Evolutionary conservation across 2,113 vertebrate species (phyloP).

Genomic region (Chunga burmeisteri): DNA sequence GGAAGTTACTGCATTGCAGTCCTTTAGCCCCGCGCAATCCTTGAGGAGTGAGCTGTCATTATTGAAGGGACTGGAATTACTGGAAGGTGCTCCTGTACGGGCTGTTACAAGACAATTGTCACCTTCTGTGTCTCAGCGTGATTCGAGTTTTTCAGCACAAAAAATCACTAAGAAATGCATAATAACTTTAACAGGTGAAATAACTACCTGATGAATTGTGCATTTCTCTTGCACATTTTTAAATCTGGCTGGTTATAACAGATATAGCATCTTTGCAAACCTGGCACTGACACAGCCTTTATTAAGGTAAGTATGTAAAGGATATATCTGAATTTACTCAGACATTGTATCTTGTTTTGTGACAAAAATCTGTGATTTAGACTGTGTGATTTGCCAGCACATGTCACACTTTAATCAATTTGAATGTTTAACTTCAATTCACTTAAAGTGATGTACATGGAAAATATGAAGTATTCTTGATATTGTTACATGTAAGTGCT

Average conservation of each 20-base stretch:
- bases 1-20: background rate
- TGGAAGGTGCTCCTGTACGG: background rate
- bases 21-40: background rate
- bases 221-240: background rate
- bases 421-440: background rate
- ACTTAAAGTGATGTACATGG: background rate
- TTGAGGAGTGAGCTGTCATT: background rate
- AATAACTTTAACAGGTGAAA: background rate
- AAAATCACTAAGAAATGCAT: background rate
- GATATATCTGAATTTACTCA: background rate
- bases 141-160: background rate
- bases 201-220: background rate
- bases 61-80: background rate
- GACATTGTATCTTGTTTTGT: background rate
- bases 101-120: rapidly evolving
- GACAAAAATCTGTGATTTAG: background rate
- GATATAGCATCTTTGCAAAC: background rate
- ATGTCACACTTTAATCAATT: background rate
- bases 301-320: background rate
- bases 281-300: background rate
- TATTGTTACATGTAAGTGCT: background rate
- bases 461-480: background rate
- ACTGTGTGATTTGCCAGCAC: background rate
- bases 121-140: background rate
- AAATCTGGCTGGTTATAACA: background rate